Conservation (phyloP, 2,888 invertebrate species). For the Drosophila demipolita region DNA sequence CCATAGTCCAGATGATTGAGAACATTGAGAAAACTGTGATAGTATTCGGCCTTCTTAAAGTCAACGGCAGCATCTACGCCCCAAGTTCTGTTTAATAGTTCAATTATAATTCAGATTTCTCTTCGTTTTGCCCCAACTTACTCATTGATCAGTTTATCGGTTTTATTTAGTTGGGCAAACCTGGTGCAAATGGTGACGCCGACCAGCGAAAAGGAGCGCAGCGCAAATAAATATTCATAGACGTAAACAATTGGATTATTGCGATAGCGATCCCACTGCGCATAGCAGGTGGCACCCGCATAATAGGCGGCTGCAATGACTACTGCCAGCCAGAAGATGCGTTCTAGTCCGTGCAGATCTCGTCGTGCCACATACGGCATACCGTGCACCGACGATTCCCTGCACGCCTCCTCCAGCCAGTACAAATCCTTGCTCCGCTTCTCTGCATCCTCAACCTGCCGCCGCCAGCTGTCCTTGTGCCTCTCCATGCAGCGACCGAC, state of each 20-base stretch:
- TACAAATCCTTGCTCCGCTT: slow-evolving; percentile 11
- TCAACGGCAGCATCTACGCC: slow-evolving; percentile 22
- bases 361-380: slow-evolving; percentile 76
- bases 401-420: slow-evolving; percentile 61
- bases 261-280: slow-evolving; percentile 85
- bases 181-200: slow-evolving; percentile 86
- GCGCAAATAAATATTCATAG: slow-evolving; percentile 85
- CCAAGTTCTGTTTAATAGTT: slow-evolving; percentile 59
- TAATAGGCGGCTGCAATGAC: slow-evolving; percentile 70
- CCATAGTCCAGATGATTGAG: slow-evolving; percentile 66
- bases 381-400: slow-evolving; percentile 81
- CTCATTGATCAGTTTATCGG: slow-evolving; percentile 78
- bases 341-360: slow-evolving; percentile 80
- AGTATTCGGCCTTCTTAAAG: slow-evolving; percentile 65
- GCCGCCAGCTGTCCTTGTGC: background rate
- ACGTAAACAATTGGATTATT: slow-evolving; percentile 86
- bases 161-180: slow-evolving; percentile 76
- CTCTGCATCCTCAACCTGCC: slow-evolving; percentile 6
- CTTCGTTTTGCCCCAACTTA: slow-evolving; percentile 40
- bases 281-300: slow-evolving; percentile 70
- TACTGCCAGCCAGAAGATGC: slow-evolving; percentile 75
- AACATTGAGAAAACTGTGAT: slow-evolving; percentile 66
- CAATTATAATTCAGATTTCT: background rate
- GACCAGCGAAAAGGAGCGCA: slow-evolving; percentile 86
- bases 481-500: slow-evolving; percentile 5